Conservation (phyloP, 2,888 invertebrate genomes). For the Pinctada fucata region DNA sequence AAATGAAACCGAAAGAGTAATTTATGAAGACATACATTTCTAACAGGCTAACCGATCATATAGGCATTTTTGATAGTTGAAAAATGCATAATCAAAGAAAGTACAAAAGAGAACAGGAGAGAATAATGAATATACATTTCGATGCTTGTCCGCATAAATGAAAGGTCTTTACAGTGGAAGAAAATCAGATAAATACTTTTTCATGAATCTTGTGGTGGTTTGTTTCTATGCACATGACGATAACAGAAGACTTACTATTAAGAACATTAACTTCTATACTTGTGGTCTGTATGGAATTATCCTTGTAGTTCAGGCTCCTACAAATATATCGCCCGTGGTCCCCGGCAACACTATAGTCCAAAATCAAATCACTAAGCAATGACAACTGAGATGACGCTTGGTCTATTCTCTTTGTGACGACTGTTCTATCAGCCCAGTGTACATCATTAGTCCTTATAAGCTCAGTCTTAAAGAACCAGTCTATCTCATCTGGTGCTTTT, state of each 20-base stretch:
- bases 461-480: slow-evolving; percentile 17
- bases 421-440: slow-evolving; percentile 11
- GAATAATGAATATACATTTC: too few relatives aligned
- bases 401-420: slow-evolving; percentile 1
- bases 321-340: slow-evolving; percentile 17
- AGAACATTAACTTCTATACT: slow-evolving; percentile 14
- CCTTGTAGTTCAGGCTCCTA: slow-evolving; percentile 13
- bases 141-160: too few relatives aligned
- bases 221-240: too few relatives aligned
- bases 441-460: slow-evolving; percentile 1
- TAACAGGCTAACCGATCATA: too few relatives aligned
- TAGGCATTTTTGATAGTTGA: too few relatives aligned
- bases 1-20: too few relatives aligned
- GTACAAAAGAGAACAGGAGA: too few relatives aligned
- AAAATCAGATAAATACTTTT: too few relatives aligned
- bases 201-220: too few relatives aligned
- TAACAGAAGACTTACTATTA: slow-evolving; percentile 7
- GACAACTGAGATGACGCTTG: neutral
- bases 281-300: neutral
- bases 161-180: too few relatives aligned
- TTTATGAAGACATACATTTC: too few relatives aligned
- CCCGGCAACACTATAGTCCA: neutral
- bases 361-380: slow-evolving; percentile 10
- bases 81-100: too few relatives aligned
- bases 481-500: slow-evolving; percentile 9